A percentile compares a stretch with the other conserved stretches of the same genome.
phyloP scores from a whole-genome alignment of 92 coral and sea anemone genomes.

The Heteractis magnifica region DNA sequence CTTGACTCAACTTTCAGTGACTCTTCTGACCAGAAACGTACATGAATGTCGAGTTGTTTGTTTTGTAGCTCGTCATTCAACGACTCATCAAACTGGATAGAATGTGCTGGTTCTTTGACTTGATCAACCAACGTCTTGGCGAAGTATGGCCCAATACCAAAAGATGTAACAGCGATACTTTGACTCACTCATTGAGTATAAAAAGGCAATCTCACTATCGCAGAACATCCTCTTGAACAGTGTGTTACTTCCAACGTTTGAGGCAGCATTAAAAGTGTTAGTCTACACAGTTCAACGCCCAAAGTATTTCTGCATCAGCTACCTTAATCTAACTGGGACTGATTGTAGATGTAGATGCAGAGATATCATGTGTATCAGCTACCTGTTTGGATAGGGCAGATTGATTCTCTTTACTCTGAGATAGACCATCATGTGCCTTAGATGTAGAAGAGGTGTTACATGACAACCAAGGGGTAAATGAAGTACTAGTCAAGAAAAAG shows the following conservation, averaged over 20 bases:
- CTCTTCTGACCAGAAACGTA: conserved; percentile 28
- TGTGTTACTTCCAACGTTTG: neutral
- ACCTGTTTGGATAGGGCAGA: conserved; percentile 34
- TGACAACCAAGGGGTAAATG: no score
- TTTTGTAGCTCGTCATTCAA: conserved; percentile 34
- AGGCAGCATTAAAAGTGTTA: neutral
- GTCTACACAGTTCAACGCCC: conserved; percentile 38
- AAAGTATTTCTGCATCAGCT: conserved; percentile 58
- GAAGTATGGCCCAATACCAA: conserved; percentile 62
- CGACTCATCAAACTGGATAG: conserved; percentile 34
- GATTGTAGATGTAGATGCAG: no score
- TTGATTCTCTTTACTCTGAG: neutral
- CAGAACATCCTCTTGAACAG: conserved; percentile 45
- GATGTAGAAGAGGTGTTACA: conserved; percentile 1
- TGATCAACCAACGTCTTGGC: conserved; percentile 41
- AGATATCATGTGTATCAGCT: conserved; percentile 36
- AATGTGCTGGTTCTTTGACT: conserved; percentile 42
- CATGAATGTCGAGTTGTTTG: conserved; percentile 39
- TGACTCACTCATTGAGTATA: conserved; percentile 53
- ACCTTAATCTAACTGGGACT: conserved; percentile 50
- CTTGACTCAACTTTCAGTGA: conserved; percentile 22
- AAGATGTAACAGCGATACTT: conserved; percentile 53
- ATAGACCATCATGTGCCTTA: neutral
- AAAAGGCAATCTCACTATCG: conserved; percentile 59
- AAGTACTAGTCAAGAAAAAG: no score